Evolutionary conservation across 2,797 vertebrate species (phyloP), one percentile per base, ranked within the genome.

Genomic region (Acrossocheilus fasciatus): DNA sequence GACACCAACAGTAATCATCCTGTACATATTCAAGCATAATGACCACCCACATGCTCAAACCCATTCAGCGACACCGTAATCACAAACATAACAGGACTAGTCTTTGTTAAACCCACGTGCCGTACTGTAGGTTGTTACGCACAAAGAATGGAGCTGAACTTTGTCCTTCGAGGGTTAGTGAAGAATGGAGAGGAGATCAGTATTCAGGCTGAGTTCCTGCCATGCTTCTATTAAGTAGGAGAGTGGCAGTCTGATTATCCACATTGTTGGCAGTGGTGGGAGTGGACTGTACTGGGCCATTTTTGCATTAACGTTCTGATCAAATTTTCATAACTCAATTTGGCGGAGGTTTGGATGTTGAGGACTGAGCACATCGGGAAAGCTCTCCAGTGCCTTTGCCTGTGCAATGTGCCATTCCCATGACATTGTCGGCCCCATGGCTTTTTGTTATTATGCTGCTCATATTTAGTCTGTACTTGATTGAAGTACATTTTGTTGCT

Each of bases 271-370:
- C 70, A 52, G 70, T 62, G 68, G 76, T 89, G 89, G 78, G 90
- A 90, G 90, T 86, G 87, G 88, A 80, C 81, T 84, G 76, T 72
- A 79, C 66, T 5, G 74, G 83, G 83, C 8, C 85, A 86, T 88
- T 89, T 91, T 76, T 87, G 57, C 82, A 93, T 94, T 93, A 92
- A 90, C 88, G 89, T 88, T 87, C 84, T 92, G 90, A 93, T 94
- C 86, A 91, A 75, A 93, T 93, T 92, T 92, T 91, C 90, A 91
- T 91, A 91, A 94, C 92, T 93, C 89, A 87, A 86, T 93, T 93
- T 92, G 79, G 50, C 23, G 3, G 45, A 66, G 79, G 34, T 52
- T 43, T 84, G 80, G 36, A 74, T 81, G 83, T 80, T 30, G 62
- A 59, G 68, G 39, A 82, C n/a, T 39, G 75, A 54, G 26, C 70